Base-by-base conservation (phyloP, 1,140 invertebrate genomes). In the Doryteuthis pealeii region DNA sequence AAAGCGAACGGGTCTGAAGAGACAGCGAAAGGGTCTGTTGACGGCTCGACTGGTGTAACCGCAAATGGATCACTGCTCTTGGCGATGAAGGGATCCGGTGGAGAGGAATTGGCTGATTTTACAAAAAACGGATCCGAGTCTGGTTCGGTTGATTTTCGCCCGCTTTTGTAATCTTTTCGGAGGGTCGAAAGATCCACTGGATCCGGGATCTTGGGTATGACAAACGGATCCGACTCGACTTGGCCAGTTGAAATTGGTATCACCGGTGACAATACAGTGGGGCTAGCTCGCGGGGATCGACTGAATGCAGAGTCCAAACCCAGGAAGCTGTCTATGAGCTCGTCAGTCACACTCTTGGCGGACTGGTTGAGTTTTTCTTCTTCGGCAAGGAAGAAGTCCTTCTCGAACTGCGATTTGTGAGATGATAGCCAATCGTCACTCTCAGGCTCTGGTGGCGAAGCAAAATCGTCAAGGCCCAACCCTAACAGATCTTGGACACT, bases 401-500 rank as follows among this genome's bases (percentile, higher is more conserved):
- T 62, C 18, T 62, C 54, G 18, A 62, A 62, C 26, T 62, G 54
- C 6, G 54, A 15, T 62, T 62, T 2, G 26, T 62, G 54, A 6
- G 22, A n/a, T 22, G 54, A 15, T 5, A 62, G 18, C 54, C 54
- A 62, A 22, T 62, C 54, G 26, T 62, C 54, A 5, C 22, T 22
- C 18, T 62, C 54, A 6, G 54, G 54, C 26, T 62, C 54, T 2
- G 54, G 54, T 0, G 54, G 54, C 5, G 54, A 62, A n/a, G 18
- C 54, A 62, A 62, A 62, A 65, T 74, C 72, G 10, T 75, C 79
- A 28, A 80, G 80, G 71, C 82, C 77, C 31, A 81, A 80, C 6
- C 82, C 76, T 68, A 85, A 85, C 45, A 83, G 81, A 75, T 85
- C 82, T n/a, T 83, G 81, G 58, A 84, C 73, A 58, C 78, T 79